These are phyloP conservation scores for Lepus townsendii DNA, from an alignment of 2,797 vertebrate genomes.

Conservation along the genomic window DNA sequence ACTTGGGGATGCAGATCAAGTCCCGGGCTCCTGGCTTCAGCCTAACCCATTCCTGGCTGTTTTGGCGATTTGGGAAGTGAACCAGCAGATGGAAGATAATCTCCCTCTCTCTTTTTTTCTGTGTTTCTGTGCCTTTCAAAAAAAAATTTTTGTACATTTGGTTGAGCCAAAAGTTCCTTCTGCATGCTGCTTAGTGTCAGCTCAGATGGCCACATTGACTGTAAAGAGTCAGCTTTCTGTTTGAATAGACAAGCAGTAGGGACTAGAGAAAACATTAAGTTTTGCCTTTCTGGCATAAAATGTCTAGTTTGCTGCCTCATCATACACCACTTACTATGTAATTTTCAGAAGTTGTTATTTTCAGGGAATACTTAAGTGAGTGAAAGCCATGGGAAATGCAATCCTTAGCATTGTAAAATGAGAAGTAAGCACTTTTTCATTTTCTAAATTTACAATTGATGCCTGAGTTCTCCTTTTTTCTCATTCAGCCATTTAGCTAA, in stretches of 20 bases:
- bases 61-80: too few species aligned
- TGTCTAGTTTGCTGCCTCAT: constrained; percentile 28
- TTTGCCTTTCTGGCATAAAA: constrained; percentile 54
- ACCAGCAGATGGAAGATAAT: too few species aligned
- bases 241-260: constrained; percentile 1
- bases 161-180: constrained; percentile 29
- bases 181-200: constrained; percentile 13
- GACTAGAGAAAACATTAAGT: constrained; percentile 26
- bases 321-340: constrained; percentile 43
- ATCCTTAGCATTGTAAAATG: not conserved
- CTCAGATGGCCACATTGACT: constrained; percentile 46
- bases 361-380: not conserved
- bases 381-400: not conserved
- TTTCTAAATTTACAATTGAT: constrained; percentile 13
- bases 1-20: too few species aligned
- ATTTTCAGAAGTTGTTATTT: constrained; percentile 34
- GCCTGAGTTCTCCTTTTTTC: not conserved
- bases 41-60: too few species aligned
- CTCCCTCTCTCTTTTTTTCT: too few species aligned
- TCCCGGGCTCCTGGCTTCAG: too few species aligned
- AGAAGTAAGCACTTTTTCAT: constrained; percentile 27
- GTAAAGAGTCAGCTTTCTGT: constrained; percentile 52
- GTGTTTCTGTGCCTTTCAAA: too few species aligned
- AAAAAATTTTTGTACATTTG: not conserved
- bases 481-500: constrained; percentile 30